Evolutionary conservation across 2,797 vertebrate genomes (phyloP).

Genomic region (Hypotaenidia philippensis): DNA sequence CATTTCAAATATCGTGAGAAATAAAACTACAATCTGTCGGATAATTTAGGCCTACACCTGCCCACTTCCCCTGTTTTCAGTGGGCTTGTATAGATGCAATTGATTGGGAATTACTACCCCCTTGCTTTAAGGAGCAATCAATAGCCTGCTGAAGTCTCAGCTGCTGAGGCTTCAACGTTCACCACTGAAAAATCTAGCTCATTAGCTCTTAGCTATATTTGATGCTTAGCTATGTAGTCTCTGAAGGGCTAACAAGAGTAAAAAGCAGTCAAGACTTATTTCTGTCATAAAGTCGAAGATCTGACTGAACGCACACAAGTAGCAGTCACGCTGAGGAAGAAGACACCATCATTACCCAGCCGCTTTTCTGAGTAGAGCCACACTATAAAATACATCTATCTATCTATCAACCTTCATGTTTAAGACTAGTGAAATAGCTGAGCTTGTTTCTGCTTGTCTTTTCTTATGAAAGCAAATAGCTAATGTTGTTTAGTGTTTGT

Average conservation of each 20-base stretch:
- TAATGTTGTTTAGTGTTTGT: not conserved
- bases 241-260: conserved; percentile 1
- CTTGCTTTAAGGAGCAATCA: not conserved
- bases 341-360: not conserved
- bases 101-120: not conserved
- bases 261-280: conserved; percentile 40
- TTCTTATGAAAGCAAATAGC: not conserved
- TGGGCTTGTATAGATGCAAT: not conserved
- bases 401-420: not conserved
- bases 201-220: conserved; percentile 8
- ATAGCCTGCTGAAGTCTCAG: not conserved
- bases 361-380: not conserved
- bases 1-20: not conserved
- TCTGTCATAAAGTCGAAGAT: conserved; percentile 30
- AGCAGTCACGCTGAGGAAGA: conserved; percentile 17
- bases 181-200: conserved; percentile 18
- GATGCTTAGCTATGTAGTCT: conserved; percentile 17
- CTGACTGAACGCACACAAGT: conserved; percentile 11
- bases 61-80: not conserved
- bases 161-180: not conserved
- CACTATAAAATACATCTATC: not conserved
- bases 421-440: not conserved
- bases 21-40: not conserved
- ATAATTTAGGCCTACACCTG: not conserved
- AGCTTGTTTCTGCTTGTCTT: not conserved